These are phyloP conservation scores for Baronia brevicornis DNA, from an alignment of 2,888 invertebrate genomes.

Conservation along the genomic window DNA sequence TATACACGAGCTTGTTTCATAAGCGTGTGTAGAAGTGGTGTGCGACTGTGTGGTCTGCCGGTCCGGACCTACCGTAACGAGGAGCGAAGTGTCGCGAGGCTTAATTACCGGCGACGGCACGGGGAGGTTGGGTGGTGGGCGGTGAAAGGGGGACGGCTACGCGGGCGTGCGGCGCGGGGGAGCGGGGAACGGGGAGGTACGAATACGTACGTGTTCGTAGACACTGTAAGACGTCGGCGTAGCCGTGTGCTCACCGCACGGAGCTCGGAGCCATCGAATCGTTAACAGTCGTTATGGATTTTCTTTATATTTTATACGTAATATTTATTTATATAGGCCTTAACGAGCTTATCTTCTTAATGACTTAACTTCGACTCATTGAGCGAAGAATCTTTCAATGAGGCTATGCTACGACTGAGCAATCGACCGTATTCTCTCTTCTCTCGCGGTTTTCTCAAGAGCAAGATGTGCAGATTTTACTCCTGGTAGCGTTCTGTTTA, in stretches of 20 bases:
- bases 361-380: no score
- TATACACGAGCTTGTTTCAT: no score
- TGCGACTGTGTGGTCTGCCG: conserved; percentile 1
- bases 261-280: no score
- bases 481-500: no score
- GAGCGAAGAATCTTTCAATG: no score
- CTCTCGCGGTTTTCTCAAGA: no score
- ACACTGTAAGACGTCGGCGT: conserved; percentile 12
- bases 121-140: conserved; percentile 8
- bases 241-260: conserved; percentile 14
- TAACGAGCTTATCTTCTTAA: no score
- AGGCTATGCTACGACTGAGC: no score
- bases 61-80: conserved; percentile 52
- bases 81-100: conserved; percentile 44
- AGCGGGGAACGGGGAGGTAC: conserved; percentile 11
- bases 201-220: conserved; percentile 16
- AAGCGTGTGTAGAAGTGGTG: conserved; percentile 13
- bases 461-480: no score
- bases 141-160: conserved; percentile 6
- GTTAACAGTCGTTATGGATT: no score
- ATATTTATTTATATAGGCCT: conserved; percentile 14
- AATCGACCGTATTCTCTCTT: no score
- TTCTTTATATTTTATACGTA: conserved; percentile 4
- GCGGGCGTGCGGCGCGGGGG: neutral
- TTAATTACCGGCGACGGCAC: conserved; percentile 37